phyloP scores from a whole-genome alignment of 1,140 invertebrate species.

The Oryzaephilus surinamensis region DNA sequence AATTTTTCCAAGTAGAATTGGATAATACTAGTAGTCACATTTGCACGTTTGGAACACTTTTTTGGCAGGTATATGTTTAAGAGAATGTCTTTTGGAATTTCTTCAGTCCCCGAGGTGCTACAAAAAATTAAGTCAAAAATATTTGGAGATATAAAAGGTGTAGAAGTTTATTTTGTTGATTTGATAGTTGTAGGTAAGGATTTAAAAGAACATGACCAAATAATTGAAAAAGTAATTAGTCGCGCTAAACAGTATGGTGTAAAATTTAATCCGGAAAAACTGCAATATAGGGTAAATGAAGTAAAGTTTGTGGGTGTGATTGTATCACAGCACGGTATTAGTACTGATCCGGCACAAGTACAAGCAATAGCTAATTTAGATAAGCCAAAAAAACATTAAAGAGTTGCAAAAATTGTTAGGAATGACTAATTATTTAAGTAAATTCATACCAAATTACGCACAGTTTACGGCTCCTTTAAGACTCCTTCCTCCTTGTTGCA shows the following conservation, averaged over 20 bases:
- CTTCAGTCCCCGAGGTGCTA: constrained; percentile 31
- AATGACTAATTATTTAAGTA: too few relatives aligned
- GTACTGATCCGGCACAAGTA: constrained; percentile 12
- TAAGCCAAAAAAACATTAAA: constrained; percentile 22
- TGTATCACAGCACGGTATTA: constrained; percentile 17
- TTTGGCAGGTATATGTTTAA: constrained; percentile 15
- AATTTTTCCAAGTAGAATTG: constrained; percentile 39
- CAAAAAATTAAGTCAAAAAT: constrained; percentile 24
- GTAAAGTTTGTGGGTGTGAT: constrained; percentile 28
- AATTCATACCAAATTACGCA: constrained; percentile 25
- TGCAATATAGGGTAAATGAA: constrained; percentile 22
- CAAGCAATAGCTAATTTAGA: constrained; percentile 23
- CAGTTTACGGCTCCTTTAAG: constrained; percentile 20
- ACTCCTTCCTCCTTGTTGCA: constrained; percentile 10
- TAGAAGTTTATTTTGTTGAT: constrained; percentile 29
- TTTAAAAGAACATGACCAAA: constrained; percentile 18
- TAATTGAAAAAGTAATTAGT: constrained; percentile 17
- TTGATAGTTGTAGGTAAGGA: constrained; percentile 22
- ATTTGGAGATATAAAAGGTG: constrained; percentile 26
- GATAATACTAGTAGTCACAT: constrained; percentile 29
- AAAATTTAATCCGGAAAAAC: constrained; percentile 29
- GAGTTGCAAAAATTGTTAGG: constrained; percentile 30
- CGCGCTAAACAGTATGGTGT: constrained; percentile 20
- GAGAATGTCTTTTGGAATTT: constrained; percentile 30
- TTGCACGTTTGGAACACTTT: constrained; percentile 37